phyloP scores from a whole-genome alignment of 2,113 vertebrate species.

The Eclectus roratus region DNA sequence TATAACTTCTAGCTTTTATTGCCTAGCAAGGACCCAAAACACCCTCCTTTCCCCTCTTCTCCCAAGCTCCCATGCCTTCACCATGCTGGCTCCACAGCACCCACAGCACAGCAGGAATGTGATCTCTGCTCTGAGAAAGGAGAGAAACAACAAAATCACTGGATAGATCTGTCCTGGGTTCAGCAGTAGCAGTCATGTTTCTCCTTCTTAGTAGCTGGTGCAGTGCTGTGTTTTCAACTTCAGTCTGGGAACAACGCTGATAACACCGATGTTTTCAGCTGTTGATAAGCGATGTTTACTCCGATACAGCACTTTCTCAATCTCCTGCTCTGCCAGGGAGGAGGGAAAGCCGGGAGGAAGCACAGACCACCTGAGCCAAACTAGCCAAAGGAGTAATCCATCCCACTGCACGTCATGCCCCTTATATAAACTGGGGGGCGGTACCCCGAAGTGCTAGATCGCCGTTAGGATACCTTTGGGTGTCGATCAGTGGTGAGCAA shows the following conservation, averaged over 20 bases:
- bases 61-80: background rate
- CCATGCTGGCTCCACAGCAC: accelerated
- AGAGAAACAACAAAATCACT: background rate
- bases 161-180: background rate
- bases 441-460: background rate
- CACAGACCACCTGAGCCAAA: background rate
- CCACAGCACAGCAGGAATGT: accelerated
- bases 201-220: background rate
- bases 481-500: background rate
- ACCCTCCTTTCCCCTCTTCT: background rate
- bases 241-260: background rate
- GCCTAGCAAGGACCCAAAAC: background rate
- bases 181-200: background rate
- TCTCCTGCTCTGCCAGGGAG: background rate
- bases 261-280: background rate
- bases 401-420: background rate
- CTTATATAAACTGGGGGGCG: background rate
- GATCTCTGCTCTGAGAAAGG: background rate
- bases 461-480: background rate
- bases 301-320: background rate
- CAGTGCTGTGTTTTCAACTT: background rate
- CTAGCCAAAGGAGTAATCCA: background rate
- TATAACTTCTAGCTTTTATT: background rate
- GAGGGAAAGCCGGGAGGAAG: background rate
- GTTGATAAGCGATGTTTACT: background rate